A percentile compares a stretch with the other conserved stretches of the same genome.
Evolutionary conservation across 2,888 invertebrate genomes (phyloP).

Genomic region (Fragum sueziense): DNA sequence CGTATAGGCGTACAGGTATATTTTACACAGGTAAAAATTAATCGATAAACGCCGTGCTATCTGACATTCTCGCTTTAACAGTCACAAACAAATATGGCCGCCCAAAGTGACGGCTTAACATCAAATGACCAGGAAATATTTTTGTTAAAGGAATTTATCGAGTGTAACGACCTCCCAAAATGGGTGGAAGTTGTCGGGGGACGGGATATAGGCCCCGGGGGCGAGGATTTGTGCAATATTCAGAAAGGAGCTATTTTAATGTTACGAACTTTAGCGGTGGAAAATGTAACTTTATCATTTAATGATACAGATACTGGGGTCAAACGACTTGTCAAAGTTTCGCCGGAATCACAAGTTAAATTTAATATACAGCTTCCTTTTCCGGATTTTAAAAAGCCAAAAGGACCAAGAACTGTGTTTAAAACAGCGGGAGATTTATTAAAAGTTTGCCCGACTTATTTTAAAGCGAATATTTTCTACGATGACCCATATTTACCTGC

Average conservation of each 20-base stretch:
- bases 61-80: constrained; percentile 8
- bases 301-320: constrained; percentile 64
- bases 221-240: constrained; percentile 57
- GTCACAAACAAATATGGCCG: constrained; percentile 62
- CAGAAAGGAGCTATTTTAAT: constrained; percentile 69
- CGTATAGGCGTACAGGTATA: neutral
- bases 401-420: constrained; percentile 57
- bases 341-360: constrained; percentile 65
- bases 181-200: constrained; percentile 69
- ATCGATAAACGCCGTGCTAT: constrained; percentile 24
- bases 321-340: constrained; percentile 63
- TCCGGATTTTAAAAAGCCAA: constrained; percentile 55
- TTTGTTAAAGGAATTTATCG: constrained; percentile 65
- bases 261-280: constrained; percentile 65
- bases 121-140: constrained; percentile 35
- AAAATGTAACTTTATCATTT: constrained; percentile 66
- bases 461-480: constrained; percentile 69
- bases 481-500: constrained; percentile 75
- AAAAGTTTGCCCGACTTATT: constrained; percentile 71
- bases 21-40: constrained; percentile 41
- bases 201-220: constrained; percentile 54
- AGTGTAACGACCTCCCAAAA: constrained; percentile 65
- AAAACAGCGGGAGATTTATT: constrained; percentile 70
- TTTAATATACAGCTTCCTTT: constrained; percentile 68
- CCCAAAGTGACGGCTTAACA: constrained; percentile 52